Conservation (phyloP, 2,888 invertebrate species). For the Minunthozetes semirufus region DNA sequence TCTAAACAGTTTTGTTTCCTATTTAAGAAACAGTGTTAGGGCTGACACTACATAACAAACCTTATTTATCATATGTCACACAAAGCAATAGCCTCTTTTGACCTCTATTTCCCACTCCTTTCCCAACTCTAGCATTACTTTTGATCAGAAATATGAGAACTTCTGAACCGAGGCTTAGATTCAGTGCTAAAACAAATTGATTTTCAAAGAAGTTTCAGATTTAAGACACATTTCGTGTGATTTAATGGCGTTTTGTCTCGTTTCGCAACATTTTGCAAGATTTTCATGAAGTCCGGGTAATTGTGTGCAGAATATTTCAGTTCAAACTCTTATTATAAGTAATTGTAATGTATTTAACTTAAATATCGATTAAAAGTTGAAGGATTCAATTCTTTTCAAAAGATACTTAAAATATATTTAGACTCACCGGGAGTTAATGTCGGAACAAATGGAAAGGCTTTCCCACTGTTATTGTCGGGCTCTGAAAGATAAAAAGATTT, state of each 20-base stretch:
- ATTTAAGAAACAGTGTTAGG: background rate
- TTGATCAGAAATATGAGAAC: too few relatives aligned
- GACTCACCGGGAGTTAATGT: constrained; percentile 12
- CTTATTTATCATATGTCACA: constrained; percentile 9
- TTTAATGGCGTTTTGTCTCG: too few relatives aligned
- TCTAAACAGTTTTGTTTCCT: background rate
- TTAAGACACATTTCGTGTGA: too few relatives aligned
- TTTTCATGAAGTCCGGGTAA: too few relatives aligned
- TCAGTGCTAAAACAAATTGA: too few relatives aligned
- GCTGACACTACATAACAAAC: constrained; percentile 19
- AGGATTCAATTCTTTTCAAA: background rate
- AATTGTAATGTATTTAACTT: too few relatives aligned
- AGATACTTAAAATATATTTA: background rate
- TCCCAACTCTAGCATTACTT: too few relatives aligned
- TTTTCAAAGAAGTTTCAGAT: too few relatives aligned
- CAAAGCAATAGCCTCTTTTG: background rate
- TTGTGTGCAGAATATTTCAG: too few relatives aligned
- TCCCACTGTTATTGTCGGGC: constrained; percentile 1
- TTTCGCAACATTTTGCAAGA: too few relatives aligned
- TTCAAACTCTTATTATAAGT: too few relatives aligned
- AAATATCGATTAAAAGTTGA: background rate
- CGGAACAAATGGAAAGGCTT: background rate
- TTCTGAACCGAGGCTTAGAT: too few relatives aligned
- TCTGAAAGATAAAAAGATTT: background rate
- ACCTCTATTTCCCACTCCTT: background rate